These are phyloP conservation scores for Apostichopus californicus DNA, from an alignment of 35 echinoderm and acorn worm genomes.

Conservation along the genomic window DNA sequence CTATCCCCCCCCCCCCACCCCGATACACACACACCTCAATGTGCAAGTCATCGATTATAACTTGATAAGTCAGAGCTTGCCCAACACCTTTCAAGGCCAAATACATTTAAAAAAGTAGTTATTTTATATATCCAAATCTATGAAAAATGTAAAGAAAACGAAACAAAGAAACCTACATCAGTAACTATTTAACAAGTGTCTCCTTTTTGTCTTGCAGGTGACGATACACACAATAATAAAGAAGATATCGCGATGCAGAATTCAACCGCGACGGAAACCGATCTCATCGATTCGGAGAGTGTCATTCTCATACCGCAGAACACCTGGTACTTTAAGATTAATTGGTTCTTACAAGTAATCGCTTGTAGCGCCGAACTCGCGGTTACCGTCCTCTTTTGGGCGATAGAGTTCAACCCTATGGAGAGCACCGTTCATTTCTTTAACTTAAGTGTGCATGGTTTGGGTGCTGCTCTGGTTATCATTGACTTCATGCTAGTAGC, in stretches of 20 bases:
- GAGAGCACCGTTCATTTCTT: conserved; percentile 46
- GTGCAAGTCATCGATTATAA: too few relatives aligned
- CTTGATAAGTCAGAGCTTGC: too few relatives aligned
- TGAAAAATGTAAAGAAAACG: too few relatives aligned
- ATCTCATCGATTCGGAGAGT: background rate
- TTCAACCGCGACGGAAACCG: background rate
- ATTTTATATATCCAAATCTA: too few relatives aligned
- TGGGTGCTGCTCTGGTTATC: conserved; percentile 54
- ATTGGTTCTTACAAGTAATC: conserved; percentile 65
- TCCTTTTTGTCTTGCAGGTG: background rate
- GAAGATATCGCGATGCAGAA: conserved; percentile 28
- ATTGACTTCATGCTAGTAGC: conserved; percentile 67
- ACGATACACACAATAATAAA: background rate
- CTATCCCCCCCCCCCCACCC: too few relatives aligned
- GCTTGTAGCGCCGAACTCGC: conserved; percentile 50
- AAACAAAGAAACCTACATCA: too few relatives aligned
- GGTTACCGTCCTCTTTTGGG: conserved; percentile 68
- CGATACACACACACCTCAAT: too few relatives aligned
- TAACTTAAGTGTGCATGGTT: conserved; percentile 71
- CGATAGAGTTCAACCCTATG: conserved; percentile 66
- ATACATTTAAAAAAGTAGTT: too few relatives aligned
- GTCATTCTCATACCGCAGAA: background rate
- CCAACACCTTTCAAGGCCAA: too few relatives aligned
- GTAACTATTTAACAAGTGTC: background rate
- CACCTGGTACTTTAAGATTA: conserved; percentile 78